Base-by-base conservation (phyloP, 1,140 invertebrate genomes). In the Brachionus paranguensis region DNA sequence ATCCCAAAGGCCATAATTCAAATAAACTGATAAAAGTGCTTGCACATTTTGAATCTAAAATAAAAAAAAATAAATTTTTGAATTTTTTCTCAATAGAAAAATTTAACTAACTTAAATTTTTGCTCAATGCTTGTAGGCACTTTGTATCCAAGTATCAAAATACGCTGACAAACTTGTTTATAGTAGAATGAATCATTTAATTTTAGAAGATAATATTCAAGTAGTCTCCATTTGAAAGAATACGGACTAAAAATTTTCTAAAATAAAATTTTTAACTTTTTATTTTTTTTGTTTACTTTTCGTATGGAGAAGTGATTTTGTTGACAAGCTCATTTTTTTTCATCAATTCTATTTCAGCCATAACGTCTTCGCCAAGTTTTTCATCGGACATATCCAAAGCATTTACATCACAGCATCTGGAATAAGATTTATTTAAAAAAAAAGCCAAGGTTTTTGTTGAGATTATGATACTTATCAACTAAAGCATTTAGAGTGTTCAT, bases 211-310 rank as follows among this genome's bases (percentile, higher is more conserved):
- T 79, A 79, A 41, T 10, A 37, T 37, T 41, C 33, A 27, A 79
- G 27, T 43, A 79, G 50, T 12, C 24, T 60, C 78, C 78, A 79
- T 79, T 79, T 79, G 47, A 79, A 60, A 0, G 33, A 64, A 65
- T 65, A 43, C 3, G 78, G 78, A 79, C 78, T 79, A 41, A 43
- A 60, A n/a, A n/a, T n/a, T n/a, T n/a, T n/a, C n/a, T n/a, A n/a
- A n/a, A n/a, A n/a, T n/a, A n/a, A n/a, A n/a, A n/a, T n/a, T n/a
- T n/a, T n/a, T n/a, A n/a, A n/a, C n/a, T n/a, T n/a, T n/a, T n/a
- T n/a, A n/a, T n/a, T n/a, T n/a, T n/a, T n/a, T n/a, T n/a, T n/a
- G n/a, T 47, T 43, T 79, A 79, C 78, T 79, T 79, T 33, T 79
- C 78, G 45, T 79, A 79, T 7, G 78, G 78, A 6, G 50, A 55